Evolutionary conservation across 2,797 vertebrate species (phyloP).

Genomic region (Falco concolor): DNA sequence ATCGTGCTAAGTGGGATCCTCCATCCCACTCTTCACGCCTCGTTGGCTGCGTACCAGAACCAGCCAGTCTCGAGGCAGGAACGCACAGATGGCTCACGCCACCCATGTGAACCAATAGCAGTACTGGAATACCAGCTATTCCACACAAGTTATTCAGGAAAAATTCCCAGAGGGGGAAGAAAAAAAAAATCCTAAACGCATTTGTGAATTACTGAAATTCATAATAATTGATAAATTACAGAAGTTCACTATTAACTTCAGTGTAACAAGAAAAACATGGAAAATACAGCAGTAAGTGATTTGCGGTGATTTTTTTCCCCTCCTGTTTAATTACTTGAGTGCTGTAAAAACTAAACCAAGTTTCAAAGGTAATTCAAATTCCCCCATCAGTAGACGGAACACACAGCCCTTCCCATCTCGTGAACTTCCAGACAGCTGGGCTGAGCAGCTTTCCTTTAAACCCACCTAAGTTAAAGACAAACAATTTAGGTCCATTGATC

Average conservation of each 20-base stretch:
- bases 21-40: background rate
- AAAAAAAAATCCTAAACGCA: background rate
- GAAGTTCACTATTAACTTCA: background rate
- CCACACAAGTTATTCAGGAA: background rate
- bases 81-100: background rate
- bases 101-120: background rate
- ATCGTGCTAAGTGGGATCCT: background rate
- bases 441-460: constrained; percentile 60
- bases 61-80: background rate
- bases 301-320: background rate
- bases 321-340: constrained; percentile 43
- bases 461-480: constrained; percentile 58
- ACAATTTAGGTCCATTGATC: constrained; percentile 69
- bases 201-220: background rate
- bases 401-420: constrained; percentile 11
- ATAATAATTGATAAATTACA: background rate
- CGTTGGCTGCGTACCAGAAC: background rate
- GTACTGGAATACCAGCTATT: background rate
- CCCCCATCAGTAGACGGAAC: background rate
- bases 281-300: background rate
- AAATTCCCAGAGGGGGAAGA: background rate
- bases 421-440: constrained; percentile 51
- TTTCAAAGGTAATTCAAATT: constrained; percentile 33
- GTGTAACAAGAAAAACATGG: background rate
- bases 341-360: background rate